These are phyloP conservation scores for Heliconius charithonia DNA, from an alignment of 2,888 invertebrate species.

Conservation along the genomic window DNA sequence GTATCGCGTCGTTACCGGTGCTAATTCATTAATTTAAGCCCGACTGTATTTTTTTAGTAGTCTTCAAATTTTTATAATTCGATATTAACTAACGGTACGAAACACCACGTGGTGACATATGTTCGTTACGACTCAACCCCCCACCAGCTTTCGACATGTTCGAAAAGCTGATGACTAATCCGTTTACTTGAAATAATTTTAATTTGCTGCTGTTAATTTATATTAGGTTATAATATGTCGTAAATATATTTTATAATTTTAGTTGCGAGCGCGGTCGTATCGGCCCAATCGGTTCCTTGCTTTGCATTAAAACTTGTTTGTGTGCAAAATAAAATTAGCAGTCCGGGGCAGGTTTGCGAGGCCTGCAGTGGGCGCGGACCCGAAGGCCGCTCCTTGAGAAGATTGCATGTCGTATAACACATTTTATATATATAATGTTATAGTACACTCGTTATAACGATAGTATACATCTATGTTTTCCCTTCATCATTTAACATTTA, in stretches of 20 bases:
- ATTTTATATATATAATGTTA: conserved; percentile 36
- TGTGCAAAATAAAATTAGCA: conserved; percentile 73
- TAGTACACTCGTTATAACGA: not conserved
- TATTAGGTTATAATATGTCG: not conserved
- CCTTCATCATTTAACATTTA: not conserved
- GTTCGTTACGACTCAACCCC: conserved; percentile 66
- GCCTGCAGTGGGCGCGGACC: conserved; percentile 64
- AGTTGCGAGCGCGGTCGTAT: conserved; percentile 36
- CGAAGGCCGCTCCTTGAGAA: conserved; percentile 53
- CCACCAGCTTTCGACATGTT: conserved; percentile 54
- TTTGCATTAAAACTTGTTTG: conserved; percentile 69
- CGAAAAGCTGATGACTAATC: conserved; percentile 42
- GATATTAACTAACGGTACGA: conserved; percentile 28
- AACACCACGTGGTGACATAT: conserved; percentile 54
- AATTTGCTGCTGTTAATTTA: not conserved
- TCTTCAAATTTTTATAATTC: not conserved
- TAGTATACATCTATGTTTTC: not conserved
- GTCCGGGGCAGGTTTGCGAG: conserved; percentile 72
- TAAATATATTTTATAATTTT: conserved; percentile 4
- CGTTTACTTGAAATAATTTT: conserved; percentile 26
- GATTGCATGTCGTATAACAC: conserved; percentile 56
- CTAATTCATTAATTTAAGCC: conserved; percentile 59
- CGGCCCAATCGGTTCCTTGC: conserved; percentile 43
- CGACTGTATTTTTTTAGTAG: not conserved
- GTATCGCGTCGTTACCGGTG: conserved; percentile 52